Base-by-base conservation (phyloP, 2,113 vertebrate species). In the human region DNA sequence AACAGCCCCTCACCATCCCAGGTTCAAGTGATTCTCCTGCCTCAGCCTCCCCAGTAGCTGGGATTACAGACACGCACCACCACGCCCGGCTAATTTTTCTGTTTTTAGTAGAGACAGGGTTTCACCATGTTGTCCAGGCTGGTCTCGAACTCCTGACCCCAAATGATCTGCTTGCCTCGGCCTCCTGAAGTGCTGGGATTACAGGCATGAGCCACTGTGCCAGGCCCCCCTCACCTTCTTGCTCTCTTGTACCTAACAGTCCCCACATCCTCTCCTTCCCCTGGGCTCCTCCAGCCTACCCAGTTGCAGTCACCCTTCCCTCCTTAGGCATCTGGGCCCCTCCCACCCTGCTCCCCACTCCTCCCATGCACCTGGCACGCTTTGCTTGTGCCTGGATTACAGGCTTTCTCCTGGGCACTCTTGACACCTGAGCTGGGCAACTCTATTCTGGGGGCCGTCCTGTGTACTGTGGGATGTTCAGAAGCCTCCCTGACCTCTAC, bases 321-420 rank as follows among this genome's bases (percentile, higher is more conserved):
- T 93, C n/a, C 23, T 64, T 79, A 30, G 2, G 27, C 18, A n/a
- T 57, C 72, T 68, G 14, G 0, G 32, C 32, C 17, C 57, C 35
- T 72, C 48, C 25, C 0, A 0, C 59, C 48, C 40, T 0, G 8
- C n/a, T 23, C 50, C 1, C 5, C 17, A 64, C 68, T 50, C 64
- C 70, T 68, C 5, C 75, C 16, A 27, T 3, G 3, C 27, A 20
- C 10, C 3, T 0, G 30, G 61, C 12, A 1, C 8, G 12, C 32
- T n/a, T 70, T 0, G 4, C 59, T 48, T 35, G 6, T 30, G 45
- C 23, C 50, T 61, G 40, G 23, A 0, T 55, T 32, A 68, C 72
- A 81, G 72, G 70, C 35, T 27, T 83, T 76, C 57, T 84, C 48
- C 80, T 18, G 2, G 3, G 35, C 38, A 16, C 70, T 30, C 16